Base-by-base conservation (phyloP, 2,888 invertebrate species). In the Chrysomela aeneicollis region DNA sequence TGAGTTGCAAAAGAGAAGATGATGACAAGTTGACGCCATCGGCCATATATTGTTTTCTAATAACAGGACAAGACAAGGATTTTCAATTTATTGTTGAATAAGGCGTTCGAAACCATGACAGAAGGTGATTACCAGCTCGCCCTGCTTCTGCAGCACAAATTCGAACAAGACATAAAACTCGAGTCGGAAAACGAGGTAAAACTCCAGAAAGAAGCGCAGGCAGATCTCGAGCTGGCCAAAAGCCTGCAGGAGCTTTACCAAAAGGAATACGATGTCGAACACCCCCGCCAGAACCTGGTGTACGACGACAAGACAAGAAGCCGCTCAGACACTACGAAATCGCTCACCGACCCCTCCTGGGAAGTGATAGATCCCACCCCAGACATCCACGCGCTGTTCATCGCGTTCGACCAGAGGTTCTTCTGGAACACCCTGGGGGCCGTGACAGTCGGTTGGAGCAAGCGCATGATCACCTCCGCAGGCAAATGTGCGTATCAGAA, bases 301-400 rank as follows among this genome's bases (percentile, higher is more conserved):
- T 81, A 81, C 51, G 72, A 73, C 51, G 60, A 53, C 63, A 65
- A 21, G 71, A 69, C 47, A 58, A 64, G 22, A 71, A 78, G 53
- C 22, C 21, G 5, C 1, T 17, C n/a, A 9, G 80, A 83, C 66
- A 70, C 75, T 42, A 79, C 82, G 26, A 82, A 79, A 69, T 84
- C 83, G 1, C 73, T 94, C 58, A 88, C 89, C 4, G 93, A 95
- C 83, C 88, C 90, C 0, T 87, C 89, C 22, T 88, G 92, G 87
- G 99, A 99, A 82, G 81, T 92, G 0, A 85, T 94, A 1, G 99
- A 99, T 83, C 99, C 99, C 0, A 96, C 92, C 10, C 99, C 99
- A 0, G 94, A 99, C 81, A 88, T 98, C 35, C 87, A 91, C 76
- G 86, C 87, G 0, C 83, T 99, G 66, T 99, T 99, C 79, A 77